phyloP scores from a whole-genome alignment of 2,888 invertebrate species.

The Lysandra coridon region DNA sequence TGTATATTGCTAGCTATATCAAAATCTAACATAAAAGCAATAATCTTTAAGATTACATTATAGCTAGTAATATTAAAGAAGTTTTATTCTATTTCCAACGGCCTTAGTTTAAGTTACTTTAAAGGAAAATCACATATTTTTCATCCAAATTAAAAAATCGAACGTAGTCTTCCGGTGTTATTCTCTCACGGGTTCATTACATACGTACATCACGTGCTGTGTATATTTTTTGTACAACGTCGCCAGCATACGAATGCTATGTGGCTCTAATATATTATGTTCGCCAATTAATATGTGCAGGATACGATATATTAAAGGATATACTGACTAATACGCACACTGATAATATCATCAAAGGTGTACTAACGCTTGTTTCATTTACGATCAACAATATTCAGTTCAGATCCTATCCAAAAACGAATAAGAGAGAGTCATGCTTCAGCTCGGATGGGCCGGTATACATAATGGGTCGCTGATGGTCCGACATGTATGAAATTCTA shows the following conservation, averaged over 20 bases:
- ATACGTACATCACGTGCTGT: not conserved
- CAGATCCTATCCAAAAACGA: too few species aligned
- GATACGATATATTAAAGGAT: not conserved
- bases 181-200: conserved; percentile 20
- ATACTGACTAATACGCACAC: not conserved
- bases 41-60: too few species aligned
- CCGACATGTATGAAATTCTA: too few species aligned
- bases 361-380: not conserved
- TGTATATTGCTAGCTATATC: too few species aligned
- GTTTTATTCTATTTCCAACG: too few species aligned
- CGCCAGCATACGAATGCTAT: not conserved
- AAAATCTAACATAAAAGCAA: too few species aligned
- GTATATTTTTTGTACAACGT: conserved; percentile 9
- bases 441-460: too few species aligned
- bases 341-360: not conserved
- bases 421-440: too few species aligned
- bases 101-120: not conserved
- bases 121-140: not conserved
- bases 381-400: too few species aligned
- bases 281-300: not conserved
- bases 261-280: not conserved
- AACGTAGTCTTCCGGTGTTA: not conserved
- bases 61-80: too few species aligned
- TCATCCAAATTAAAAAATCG: not conserved
- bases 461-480: too few species aligned